Percentiles rank a stretch among this genome's conserved stretches.
Conservation (phyloP, 2,797 vertebrate species). For the Helicolenus hilgendorfi region DNA sequence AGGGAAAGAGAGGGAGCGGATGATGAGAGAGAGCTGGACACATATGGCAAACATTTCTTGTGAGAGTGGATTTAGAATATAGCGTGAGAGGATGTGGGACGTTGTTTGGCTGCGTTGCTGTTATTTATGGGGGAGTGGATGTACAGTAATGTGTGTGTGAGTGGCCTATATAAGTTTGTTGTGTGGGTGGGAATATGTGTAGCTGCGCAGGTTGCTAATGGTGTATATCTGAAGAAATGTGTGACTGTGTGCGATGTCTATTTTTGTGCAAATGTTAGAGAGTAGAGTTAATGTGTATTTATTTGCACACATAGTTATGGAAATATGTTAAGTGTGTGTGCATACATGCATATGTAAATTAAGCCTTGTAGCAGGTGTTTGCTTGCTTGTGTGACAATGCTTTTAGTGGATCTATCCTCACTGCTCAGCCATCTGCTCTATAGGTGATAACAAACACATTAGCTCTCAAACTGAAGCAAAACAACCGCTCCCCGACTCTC, state of each 20-base stretch:
- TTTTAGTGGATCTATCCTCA: slow-evolving; percentile 13
- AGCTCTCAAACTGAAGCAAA: slow-evolving; percentile 49
- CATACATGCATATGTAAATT: neutral
- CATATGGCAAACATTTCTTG: neutral
- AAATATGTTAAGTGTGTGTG: neutral
- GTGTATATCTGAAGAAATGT: slow-evolving; percentile 16
- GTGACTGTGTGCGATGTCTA: slow-evolving; percentile 3
- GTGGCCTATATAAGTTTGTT: slow-evolving; percentile 41
- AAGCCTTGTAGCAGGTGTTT: neutral
- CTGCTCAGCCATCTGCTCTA: slow-evolving; percentile 65
- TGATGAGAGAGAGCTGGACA: neutral
- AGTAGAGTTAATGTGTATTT: neutral
- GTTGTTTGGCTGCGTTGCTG: neutral
- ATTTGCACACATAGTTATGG: neutral
- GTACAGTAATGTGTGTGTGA: neutral
- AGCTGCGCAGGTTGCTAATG: slow-evolving; percentile 17
- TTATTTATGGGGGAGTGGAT: neutral
- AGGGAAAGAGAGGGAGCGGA: neutral
- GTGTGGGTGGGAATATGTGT: slow-evolving; percentile 47
- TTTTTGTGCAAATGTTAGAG: neutral
- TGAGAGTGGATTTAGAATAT: slow-evolving; percentile 7
- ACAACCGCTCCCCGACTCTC: slow-evolving; percentile 36
- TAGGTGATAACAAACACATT: slow-evolving; percentile 74
- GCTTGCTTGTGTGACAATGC: neutral
- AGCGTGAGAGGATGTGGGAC: slow-evolving; percentile 20